Evolutionary conservation across 2,797 vertebrate genomes (phyloP), one percentile per base, ranked within the genome.

Genomic region (Toxotes lorentzi): DNA sequence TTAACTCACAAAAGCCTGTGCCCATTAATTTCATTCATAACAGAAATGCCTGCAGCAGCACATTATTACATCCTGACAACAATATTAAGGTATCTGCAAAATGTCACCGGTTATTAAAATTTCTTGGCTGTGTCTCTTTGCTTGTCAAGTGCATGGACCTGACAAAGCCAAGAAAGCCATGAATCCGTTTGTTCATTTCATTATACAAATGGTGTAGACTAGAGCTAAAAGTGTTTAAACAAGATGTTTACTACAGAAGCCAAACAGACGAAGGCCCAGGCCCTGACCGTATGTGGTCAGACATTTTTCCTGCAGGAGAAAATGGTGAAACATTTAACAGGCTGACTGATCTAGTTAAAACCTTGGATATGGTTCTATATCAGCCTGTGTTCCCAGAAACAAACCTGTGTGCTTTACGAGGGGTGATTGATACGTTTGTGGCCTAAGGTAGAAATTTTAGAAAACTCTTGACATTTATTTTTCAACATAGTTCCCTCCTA

Each of bases 31-130:
- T 35, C 12, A 65, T 57, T 50, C 58, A 63, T 57, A 5, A 69
- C 47, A 47, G 7, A 63, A 58, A 0, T 8, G 58, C 5, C 32
- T 34, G 43, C 19, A 47, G 43, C 21, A 43, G 34, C 40, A 34
- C 21, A 53, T 30, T 34, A 32, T 61, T 30, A 38, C 66, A 75
- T 54, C 24, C 57, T 45, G 41, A 56, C 69, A 63, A 72, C 75
- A 85, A 69, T 73, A 79, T 57, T 24, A 23, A 76, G 41, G 53
- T 14, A 76, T 80, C 67, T 73, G n/a, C 34, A 45, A 76, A 87
- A 84, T 82, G 73, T 76, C 57, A 64, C 34, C 19, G 13, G 2
- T 73, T 81, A 66, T 51, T 72, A 76, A 75, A 84, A 65, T 57
- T 74, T 72, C 38, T 47, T n/a, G 10, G 58, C 30, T 57, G 41